Percentiles rank a stretch among this genome's conserved stretches.
Conservation (phyloP, 2,113 vertebrate genomes). For the Lasiurus cinereus region DNA sequence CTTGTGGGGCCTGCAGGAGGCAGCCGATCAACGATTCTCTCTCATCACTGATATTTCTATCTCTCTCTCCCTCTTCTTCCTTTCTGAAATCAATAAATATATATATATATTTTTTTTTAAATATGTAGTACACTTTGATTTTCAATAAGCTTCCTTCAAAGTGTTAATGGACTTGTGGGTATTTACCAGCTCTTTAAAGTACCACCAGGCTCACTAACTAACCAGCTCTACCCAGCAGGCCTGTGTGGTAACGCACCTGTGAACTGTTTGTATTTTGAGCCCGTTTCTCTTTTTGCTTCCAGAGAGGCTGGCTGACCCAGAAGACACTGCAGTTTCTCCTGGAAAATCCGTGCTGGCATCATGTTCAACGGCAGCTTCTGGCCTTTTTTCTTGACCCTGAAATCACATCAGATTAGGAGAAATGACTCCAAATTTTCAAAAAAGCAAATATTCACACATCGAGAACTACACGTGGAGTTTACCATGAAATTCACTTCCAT, state of each 20-base stretch:
- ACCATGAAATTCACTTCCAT: not conserved
- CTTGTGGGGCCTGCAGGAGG: too few species aligned
- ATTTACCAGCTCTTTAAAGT: not conserved
- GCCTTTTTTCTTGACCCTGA: constrained; percentile 88
- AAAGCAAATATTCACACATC: not conserved
- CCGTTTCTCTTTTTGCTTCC: constrained; percentile 68
- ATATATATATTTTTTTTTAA: not conserved
- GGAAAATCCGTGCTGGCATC: constrained; percentile 91
- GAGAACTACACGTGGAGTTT: constrained; percentile 28
- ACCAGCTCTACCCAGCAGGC: not conserved
- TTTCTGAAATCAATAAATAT: too few species aligned
- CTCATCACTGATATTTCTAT: not conserved
- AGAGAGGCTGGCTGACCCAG: constrained; percentile 86
- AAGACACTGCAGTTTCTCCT: constrained; percentile 91
- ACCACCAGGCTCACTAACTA: not conserved
- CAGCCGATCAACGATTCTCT: too few species aligned
- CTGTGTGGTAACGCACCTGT: constrained; percentile 86
- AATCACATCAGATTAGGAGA: constrained; percentile 69
- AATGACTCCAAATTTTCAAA: constrained; percentile 56
- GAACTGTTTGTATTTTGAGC: constrained; percentile 84
- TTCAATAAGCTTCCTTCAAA: constrained; percentile 35
- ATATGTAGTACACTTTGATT: not conserved
- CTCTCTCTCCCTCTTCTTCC: not conserved
- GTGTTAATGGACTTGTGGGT: not conserved
- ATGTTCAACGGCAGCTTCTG: constrained; percentile 88